Base-by-base conservation (phyloP, 2,888 invertebrate species). In the Ophion slaviceki region DNA sequence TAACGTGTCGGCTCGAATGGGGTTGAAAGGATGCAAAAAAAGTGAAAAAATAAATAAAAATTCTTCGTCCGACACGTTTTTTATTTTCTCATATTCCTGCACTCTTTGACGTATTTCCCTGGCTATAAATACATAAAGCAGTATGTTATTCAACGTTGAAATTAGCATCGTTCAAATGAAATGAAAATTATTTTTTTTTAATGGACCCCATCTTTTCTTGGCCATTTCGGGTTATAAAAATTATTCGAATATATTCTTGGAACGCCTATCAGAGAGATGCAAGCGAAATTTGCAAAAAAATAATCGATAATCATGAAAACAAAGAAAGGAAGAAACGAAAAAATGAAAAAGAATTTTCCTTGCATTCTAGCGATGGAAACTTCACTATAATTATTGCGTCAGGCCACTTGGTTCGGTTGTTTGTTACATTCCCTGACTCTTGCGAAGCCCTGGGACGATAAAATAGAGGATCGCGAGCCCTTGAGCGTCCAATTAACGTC, bases 401-500 rank as follows among this genome's bases (percentile, higher is more conserved):
- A 36, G 36, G 64, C 64, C 20, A n/a, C 57, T 74, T 40, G n/a
- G 14, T 40, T 45, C 10, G 14, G 40, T 40, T 7, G 72, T 61
- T 72, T 20, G 57, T 72, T 72, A 10, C 14, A 40, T 61, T 61
- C 57, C 67, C 40, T 66, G 53, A 62, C 68, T 71, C 72, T 24
- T 20, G 2, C 32, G 17, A 77, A 82, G 78, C 57, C 74, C 36
- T 45, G 11, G 68, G 67, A 66, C 74, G 83, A 57, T 71, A 10
- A 62, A 80, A 81, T 67, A 64, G 81, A 47, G 20, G 53, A 67
- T 36, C 59, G 40, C 10, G n/a, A 57, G 20, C 61, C 68, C 47
- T 32, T 67, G 24, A 76, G 70, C 24, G 32, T 75, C 45, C 67
- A 71, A 72, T 78, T 80, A 66, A 70, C 40, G 57, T 45, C 45